Evolutionary conservation across 2,888 invertebrate species (phyloP), one percentile per base, ranked within the genome.

Genomic region (Hofmannophila pseudospretella): DNA sequence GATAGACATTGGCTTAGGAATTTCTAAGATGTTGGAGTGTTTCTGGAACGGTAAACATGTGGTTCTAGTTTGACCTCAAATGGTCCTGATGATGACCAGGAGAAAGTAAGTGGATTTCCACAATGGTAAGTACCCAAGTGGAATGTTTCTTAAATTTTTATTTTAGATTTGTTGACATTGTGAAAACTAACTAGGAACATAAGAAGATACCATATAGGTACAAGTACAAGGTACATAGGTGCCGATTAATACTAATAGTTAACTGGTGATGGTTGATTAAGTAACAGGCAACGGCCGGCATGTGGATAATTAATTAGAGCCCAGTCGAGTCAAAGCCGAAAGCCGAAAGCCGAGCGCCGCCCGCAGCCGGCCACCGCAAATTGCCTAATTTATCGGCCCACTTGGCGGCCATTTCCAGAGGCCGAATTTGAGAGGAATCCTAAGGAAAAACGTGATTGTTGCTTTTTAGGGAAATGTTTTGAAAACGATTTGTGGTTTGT

Each of bases 251-350:
- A 26, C 12, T 23, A 49, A 49, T 58, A 58, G 59, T 59, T 58
- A 61, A 53, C 59, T 60, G 53, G 53, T 56, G 60, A 67, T 64
- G 60, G 63, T 61, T 67, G 70, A 71, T 69, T 66, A 71, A 67
- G 63, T 65, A 62, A 58, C 56, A 57, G 54, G 48, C 48, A 55
- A 50, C 41, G 51, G 56, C 46, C 50, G 47, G 51, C 46, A 48
- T 63, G 66, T 57, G 55, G 63, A 61, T 69, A 77, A 76, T 77
- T 76, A 76, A 76, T 77, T 72, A 67, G 61, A 50, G 49, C 45
- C 37, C 39, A 43, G 47, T 10, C 3, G 35, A 13, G 20, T 10
- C 3, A 29, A 13, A 12, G 11, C 31, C 13, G 25, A 10, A 25
- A 36, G 57, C 44, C 50, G 44, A 44, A 51, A 52, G 51, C n/a